phyloP scores from a whole-genome alignment of 1,140 invertebrate species.

The Drosophila pandora region DNA sequence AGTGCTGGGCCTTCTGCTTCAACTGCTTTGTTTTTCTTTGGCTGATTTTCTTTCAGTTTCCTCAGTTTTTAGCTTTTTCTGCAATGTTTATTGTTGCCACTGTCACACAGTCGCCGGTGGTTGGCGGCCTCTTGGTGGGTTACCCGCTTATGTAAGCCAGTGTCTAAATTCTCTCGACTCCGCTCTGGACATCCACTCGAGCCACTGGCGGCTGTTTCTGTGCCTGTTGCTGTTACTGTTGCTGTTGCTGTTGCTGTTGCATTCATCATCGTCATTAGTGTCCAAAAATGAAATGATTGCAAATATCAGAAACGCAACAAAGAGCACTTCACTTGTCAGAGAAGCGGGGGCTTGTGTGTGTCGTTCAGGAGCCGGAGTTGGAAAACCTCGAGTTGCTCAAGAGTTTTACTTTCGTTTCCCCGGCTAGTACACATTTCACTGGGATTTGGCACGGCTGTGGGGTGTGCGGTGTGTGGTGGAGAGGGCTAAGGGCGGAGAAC shows the following conservation, averaged over 20 bases:
- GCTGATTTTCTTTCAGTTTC: constrained; percentile 49
- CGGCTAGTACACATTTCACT: constrained; percentile 59
- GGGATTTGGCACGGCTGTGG: constrained; percentile 4
- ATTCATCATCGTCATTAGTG: constrained; percentile 74
- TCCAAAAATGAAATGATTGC: constrained; percentile 75
- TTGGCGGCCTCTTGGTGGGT: constrained; percentile 5
- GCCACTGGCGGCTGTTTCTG: not conserved
- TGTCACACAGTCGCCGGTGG: constrained; percentile 51
- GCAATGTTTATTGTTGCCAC: constrained; percentile 71
- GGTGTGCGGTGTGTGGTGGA: not conserved
- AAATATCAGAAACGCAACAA: constrained; percentile 66
- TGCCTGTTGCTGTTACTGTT: constrained; percentile 31
- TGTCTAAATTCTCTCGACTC: constrained; percentile 61
- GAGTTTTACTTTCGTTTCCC: constrained; percentile 74
- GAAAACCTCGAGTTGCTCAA: constrained; percentile 3
- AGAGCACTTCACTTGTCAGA: constrained; percentile 50
- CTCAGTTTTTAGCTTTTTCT: constrained; percentile 20
- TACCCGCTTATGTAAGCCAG: constrained; percentile 31
- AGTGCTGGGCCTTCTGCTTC: constrained; percentile 28
- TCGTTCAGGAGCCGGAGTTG: not conserved
- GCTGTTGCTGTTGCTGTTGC: constrained; percentile 33
- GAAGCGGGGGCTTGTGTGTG: constrained; percentile 1
- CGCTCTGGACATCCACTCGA: constrained; percentile 67
- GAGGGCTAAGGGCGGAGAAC: constrained; percentile 15
- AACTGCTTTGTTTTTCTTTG: constrained; percentile 46